Evolutionary conservation across 2,113 vertebrate genomes (phyloP), one percentile per base, ranked within the genome.

Genomic region (Mesembrinibis cayennensis): DNA sequence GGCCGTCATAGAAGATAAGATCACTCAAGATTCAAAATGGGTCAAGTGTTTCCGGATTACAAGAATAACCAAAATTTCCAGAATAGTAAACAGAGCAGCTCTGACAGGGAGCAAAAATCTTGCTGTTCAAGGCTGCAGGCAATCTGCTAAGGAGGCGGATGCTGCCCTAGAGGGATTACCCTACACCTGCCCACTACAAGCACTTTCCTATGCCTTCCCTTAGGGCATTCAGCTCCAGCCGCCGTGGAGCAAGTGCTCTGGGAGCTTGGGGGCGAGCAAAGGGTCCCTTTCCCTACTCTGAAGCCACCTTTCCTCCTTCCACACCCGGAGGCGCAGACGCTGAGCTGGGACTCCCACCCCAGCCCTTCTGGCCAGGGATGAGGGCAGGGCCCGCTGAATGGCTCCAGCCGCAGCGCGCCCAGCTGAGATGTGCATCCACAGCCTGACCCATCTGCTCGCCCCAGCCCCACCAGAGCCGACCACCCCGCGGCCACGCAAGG

Each of bases 291-390:
- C 45, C 73, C 40, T 73, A 1, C 36, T 16, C 70, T 6, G 40
- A 17, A 61, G 23, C 67, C 16, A 1, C 3, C 0, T 17, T 19
- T 61, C 66, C 59, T 94, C 61, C 77, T 73, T 72, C 63, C 59
- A 16, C 1, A 14, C 59, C 69, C 0, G 0, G 55, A 70, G 85
- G 82, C 3, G 0, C 38, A 17, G 65, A 11, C 5, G 23, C 53
- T 26, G 82, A 61, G 69, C 85, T 90, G 86, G 66, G 82, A 71
- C 40, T 44, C 44, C 18, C 25, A 8, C n/a, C 27, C 63, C 84
- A 84, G 81, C 85, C 84, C 72, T 59, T n/a, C 71, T 62, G 76
- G 62, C 83, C 74, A 44, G 0, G 36, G 82, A 63, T 10, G 78
- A 78, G 61, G 59, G 65, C 74, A 81, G 55, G 40, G 52, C 21